Conservation (phyloP, 1,140 invertebrate species). For the Cephus cinctus region DNA sequence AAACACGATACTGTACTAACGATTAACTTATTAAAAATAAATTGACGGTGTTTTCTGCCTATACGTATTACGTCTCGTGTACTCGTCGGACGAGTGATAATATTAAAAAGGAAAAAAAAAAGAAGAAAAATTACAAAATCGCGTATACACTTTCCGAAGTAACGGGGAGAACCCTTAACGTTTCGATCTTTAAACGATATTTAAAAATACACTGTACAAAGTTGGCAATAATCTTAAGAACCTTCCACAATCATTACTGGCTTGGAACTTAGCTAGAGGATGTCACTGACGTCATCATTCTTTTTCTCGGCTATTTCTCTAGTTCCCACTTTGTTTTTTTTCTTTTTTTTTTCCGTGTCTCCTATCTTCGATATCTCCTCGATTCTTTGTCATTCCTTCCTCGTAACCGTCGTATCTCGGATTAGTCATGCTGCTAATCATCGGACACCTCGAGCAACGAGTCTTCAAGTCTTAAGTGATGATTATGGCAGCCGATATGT, state of each 20-base stretch:
- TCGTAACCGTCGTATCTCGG: too few species aligned
- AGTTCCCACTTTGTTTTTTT: too few species aligned
- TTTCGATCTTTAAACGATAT: neutral
- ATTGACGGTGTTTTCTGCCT: conserved; percentile 55
- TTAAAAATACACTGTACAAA: conserved; percentile 45
- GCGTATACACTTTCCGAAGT: conserved; percentile 5
- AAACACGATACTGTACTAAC: conserved; percentile 50
- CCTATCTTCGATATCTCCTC: too few species aligned
- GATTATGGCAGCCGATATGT: conserved; percentile 29
- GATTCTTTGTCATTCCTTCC: too few species aligned
- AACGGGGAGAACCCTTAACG: conserved; percentile 6
- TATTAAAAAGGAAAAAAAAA: conserved; percentile 18
- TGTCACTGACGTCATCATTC: too few species aligned
- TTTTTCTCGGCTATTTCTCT: too few species aligned
- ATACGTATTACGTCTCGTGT: conserved; percentile 43
- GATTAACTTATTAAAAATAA: conserved; percentile 47
- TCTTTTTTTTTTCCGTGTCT: too few species aligned
- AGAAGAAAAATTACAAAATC: conserved; percentile 3
- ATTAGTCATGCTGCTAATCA: too few species aligned
- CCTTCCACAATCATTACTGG: conserved; percentile 37
- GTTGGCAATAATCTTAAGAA: conserved; percentile 52
- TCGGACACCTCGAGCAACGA: too few species aligned
- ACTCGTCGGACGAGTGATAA: conserved; percentile 25
- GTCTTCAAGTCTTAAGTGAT: conserved; percentile 5
- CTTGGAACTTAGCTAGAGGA: too few species aligned